Evolutionary conservation across 2,888 invertebrate genomes (phyloP).

Genomic region (Tetragonisca angustula): DNA sequence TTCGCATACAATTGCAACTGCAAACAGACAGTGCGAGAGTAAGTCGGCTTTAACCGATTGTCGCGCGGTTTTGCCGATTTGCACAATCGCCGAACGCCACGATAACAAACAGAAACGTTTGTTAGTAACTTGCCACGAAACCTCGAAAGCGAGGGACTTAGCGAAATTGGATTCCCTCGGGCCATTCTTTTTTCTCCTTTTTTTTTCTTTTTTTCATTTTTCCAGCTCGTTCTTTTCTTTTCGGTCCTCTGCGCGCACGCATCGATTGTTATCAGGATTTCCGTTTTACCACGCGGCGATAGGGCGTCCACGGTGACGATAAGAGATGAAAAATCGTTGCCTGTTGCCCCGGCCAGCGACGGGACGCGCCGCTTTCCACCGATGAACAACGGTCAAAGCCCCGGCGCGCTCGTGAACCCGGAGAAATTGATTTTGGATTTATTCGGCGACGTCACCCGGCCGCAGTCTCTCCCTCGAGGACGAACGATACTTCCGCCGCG

Average conservation of each 20-base stretch:
- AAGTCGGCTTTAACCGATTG: constrained; percentile 16
- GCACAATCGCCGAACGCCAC: constrained; percentile 6
- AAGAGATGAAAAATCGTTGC: constrained; percentile 60
- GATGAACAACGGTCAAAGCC: neutral
- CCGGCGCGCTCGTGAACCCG: constrained; percentile 19
- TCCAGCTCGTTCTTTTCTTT: neutral
- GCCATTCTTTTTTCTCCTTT: neutral
- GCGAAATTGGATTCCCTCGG: neutral
- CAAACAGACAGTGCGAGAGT: constrained; percentile 6
- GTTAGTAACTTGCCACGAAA: neutral
- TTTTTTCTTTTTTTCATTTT: neutral
- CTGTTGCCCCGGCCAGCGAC: constrained; percentile 13
- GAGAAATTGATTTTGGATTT: constrained; percentile 65
- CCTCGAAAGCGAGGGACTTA: neutral
- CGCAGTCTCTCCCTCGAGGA: constrained; percentile 28
- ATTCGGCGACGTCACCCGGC: constrained; percentile 51
- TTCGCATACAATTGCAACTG: neutral
- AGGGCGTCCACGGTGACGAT: constrained; percentile 38
- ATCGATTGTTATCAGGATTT: constrained; percentile 3
- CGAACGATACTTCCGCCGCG: constrained; percentile 49
- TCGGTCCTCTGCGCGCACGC: neutral
- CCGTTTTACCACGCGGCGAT: constrained; percentile 9
- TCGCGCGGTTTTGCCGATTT: constrained; percentile 10
- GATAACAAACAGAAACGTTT: neutral
- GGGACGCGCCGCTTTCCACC: constrained; percentile 15